These are phyloP conservation scores for Pelvicachromis taeniatus DNA, from an alignment of 2,113 vertebrate genomes.

Conservation along the genomic window DNA sequence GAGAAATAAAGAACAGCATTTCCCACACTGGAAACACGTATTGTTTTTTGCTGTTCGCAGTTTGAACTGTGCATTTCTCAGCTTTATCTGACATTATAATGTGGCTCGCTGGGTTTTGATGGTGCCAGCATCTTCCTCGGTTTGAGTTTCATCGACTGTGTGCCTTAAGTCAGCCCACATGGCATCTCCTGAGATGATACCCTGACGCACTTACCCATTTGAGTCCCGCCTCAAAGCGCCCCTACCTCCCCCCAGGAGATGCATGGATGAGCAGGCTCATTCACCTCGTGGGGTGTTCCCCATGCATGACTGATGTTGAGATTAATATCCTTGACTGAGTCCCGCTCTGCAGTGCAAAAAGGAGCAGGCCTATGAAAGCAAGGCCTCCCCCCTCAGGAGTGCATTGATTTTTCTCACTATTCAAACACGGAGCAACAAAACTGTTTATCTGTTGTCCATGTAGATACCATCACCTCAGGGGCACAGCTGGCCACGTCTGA, in stretches of 20 bases:
- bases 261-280: conserved; percentile 65
- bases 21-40: neutral
- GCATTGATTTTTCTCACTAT: conserved; percentile 51
- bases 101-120: conserved; percentile 27
- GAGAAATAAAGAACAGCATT: neutral
- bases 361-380: conserved; percentile 32
- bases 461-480: neutral
- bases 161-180: conserved; percentile 42
- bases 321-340: conserved; percentile 70
- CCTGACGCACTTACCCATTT: conserved; percentile 37
- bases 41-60: conserved; percentile 22
- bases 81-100: conserved; percentile 16
- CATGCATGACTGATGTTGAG: conserved; percentile 73
- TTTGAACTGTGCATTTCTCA: conserved; percentile 24
- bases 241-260: conserved; percentile 48
- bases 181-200: conserved; percentile 46
- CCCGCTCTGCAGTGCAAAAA: conserved; percentile 35
- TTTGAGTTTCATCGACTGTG: conserved; percentile 38
- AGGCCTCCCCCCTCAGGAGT: conserved; percentile 41
- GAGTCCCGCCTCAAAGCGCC: conserved; percentile 7
- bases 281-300: conserved; percentile 69
- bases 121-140: conserved; percentile 26
- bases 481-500: neutral
- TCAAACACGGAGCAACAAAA: conserved; percentile 24
- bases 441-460: conserved; percentile 33